Percentiles rank a stretch among this genome's conserved stretches.
These are phyloP conservation scores for Pachycephus smyrnensis DNA, from an alignment of 2,888 invertebrate species.

Conservation along the genomic window DNA sequence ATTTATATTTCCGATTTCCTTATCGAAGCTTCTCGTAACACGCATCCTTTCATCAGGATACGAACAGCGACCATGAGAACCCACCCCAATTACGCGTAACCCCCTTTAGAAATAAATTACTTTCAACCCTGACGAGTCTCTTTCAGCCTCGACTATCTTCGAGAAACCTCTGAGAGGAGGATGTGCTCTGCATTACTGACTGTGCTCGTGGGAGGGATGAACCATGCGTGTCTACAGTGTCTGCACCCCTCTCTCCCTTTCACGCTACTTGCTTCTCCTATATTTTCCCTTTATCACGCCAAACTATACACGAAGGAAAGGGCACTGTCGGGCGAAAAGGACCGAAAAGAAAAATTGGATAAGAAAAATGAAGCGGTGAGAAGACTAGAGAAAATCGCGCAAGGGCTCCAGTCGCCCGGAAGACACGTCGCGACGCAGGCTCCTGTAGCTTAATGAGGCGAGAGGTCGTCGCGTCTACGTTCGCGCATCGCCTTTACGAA, in stretches of 20 bases:
- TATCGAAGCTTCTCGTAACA: constrained; percentile 46
- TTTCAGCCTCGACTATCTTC: too few species aligned
- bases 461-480: not conserved
- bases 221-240: too few species aligned
- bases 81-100: not conserved
- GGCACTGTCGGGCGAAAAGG: too few species aligned
- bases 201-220: too few species aligned
- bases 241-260: not conserved
- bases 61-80: not conserved
- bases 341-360: not conserved
- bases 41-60: constrained; percentile 41
- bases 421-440: too few species aligned
- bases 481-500: not conserved
- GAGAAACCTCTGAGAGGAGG: too few species aligned
- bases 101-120: not conserved
- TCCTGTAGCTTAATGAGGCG: constrained; percentile 4
- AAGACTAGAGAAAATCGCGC: constrained; percentile 6
- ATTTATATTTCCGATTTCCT: constrained; percentile 53
- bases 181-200: too few species aligned
- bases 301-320: not conserved
- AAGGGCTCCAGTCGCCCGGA: too few species aligned
- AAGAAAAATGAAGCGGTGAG: constrained; percentile 3
- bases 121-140: too few species aligned
- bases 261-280: constrained; percentile 1
- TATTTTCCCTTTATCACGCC: not conserved